Conservation (phyloP, 2,888 invertebrate species). For the Strigamia maritima region DNA sequence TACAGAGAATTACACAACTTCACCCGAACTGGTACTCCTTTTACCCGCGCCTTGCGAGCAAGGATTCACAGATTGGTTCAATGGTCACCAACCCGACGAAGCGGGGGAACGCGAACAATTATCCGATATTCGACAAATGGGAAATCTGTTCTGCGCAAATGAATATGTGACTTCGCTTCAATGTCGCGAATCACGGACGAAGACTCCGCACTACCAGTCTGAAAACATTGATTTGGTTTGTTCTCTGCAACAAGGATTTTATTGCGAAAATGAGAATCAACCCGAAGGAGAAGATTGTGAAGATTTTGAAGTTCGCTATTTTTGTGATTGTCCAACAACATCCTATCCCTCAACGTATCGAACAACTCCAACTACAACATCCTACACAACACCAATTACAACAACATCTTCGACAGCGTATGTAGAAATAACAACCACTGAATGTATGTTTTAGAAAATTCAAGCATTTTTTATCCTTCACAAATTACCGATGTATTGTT, state of each 20-base stretch:
- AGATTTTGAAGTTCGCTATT: slow-evolving; percentile 50
- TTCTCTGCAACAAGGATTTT: slow-evolving; percentile 42
- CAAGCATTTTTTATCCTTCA: no score
- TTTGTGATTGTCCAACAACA: slow-evolving; percentile 45
- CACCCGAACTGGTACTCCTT: not conserved
- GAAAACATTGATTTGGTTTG: slow-evolving; percentile 42
- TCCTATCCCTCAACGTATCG: no score
- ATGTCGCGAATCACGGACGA: slow-evolving; percentile 40
- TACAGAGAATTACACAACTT: not conserved
- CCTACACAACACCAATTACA: not conserved
- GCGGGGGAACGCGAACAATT: slow-evolving; percentile 44
- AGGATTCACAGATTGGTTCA: slow-evolving; percentile 45
- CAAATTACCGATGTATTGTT: no score
- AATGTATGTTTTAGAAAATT: no score
- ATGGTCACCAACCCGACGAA: slow-evolving; percentile 41
- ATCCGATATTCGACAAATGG: slow-evolving; percentile 41
- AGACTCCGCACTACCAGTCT: slow-evolving; percentile 31
- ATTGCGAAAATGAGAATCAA: slow-evolving; percentile 42
- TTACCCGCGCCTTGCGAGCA: slow-evolving; percentile 38
- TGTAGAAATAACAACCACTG: not conserved
- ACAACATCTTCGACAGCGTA: not conserved
- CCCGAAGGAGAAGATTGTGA: slow-evolving; percentile 44
- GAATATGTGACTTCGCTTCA: slow-evolving; percentile 43
- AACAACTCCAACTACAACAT: no score
- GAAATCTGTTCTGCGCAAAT: slow-evolving; percentile 41